A percentile compares a stretch with the other conserved stretches of the same genome.
Conservation (phyloP, 2,797 vertebrate genomes). For the Sparidentex hasta region DNA sequence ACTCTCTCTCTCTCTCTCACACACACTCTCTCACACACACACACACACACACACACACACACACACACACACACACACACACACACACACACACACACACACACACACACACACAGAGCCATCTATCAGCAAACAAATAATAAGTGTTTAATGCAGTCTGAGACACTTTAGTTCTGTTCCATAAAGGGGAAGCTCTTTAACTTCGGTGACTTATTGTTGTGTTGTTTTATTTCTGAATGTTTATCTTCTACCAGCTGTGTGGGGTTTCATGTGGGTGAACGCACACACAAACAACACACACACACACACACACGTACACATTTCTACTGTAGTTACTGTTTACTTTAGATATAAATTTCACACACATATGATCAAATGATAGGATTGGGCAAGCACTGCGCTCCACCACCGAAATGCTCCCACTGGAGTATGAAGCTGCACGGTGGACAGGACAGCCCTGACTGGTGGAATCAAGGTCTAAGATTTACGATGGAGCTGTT, state of each 20-base stretch:
- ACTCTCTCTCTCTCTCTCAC: background rate
- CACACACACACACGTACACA: background rate
- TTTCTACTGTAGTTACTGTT: no score
- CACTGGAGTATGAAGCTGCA: no score
- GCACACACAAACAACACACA: background rate
- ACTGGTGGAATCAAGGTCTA: no score
- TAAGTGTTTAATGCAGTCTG: conserved; percentile 59
- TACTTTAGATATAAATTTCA: no score
- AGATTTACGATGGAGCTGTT: no score
- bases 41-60: background rate
- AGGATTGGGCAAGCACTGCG: no score
- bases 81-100: conserved; percentile 9
- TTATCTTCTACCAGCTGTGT: background rate
- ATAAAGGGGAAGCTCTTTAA: conserved; percentile 43
- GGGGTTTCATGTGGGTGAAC: background rate
- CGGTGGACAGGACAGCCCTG: no score
- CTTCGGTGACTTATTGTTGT: conserved; percentile 40
- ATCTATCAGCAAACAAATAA: conserved; percentile 64
- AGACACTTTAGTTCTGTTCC: conserved; percentile 49
- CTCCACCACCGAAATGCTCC: no score
- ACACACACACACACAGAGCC: background rate
- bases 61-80: conserved; percentile 19
- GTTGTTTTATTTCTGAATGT: conserved; percentile 24
- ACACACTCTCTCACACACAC: background rate
- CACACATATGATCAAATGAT: no score